phyloP scores from a whole-genome alignment of 2,797 vertebrate genomes.

The Nyctibius grandis region DNA sequence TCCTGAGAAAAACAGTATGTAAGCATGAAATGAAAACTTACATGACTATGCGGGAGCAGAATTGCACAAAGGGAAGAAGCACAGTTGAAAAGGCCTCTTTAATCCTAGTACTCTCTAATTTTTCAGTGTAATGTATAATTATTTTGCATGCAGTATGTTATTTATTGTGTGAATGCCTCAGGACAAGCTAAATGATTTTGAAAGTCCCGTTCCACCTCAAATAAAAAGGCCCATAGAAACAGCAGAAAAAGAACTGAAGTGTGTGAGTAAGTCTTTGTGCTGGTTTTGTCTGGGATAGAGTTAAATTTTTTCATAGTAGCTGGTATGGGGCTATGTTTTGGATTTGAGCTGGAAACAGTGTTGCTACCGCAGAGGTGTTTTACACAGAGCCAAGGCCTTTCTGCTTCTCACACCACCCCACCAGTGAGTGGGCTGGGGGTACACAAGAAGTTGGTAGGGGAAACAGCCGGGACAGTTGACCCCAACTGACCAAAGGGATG shows the following conservation, averaged over 20 bases:
- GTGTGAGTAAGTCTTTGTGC: background rate
- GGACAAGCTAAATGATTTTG: background rate
- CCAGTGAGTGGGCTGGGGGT: too few relatives aligned
- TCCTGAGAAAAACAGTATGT: background rate
- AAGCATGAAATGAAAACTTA: background rate
- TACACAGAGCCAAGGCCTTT: too few relatives aligned
- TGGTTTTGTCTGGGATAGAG: too few relatives aligned
- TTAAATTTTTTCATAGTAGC: too few relatives aligned
- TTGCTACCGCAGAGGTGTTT: too few relatives aligned
- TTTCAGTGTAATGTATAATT: background rate
- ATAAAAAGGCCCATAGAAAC: background rate
- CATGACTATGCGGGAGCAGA: background rate
- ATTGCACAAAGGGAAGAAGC: background rate
- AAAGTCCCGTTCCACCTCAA: background rate
- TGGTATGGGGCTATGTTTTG: too few relatives aligned
- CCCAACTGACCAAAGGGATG: too few relatives aligned
- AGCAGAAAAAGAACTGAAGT: background rate
- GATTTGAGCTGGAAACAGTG: too few relatives aligned
- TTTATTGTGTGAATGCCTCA: background rate
- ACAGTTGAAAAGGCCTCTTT: background rate
- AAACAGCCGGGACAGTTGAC: too few relatives aligned
- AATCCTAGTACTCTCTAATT: background rate
- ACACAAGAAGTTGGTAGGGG: too few relatives aligned
- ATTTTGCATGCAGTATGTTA: background rate
- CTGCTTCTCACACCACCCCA: too few relatives aligned